Conservation (phyloP, 2,113 vertebrate species). For the Nyctereutes procyonoides region DNA sequence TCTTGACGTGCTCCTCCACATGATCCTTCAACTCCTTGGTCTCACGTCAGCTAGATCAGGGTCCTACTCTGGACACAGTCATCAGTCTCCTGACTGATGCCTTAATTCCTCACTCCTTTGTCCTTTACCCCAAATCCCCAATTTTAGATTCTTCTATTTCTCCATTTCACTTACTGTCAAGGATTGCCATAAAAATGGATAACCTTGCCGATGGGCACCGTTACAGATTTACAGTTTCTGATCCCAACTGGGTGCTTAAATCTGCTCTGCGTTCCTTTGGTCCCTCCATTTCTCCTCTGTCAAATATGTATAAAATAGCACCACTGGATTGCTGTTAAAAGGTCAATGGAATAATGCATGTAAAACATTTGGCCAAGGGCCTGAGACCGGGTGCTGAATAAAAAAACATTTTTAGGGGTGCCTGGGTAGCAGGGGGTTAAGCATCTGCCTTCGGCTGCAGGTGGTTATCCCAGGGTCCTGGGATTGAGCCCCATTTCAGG, state of each 20-base stretch:
- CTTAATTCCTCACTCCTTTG: neutral
- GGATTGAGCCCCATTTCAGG: too few relatives aligned
- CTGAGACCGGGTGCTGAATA: neutral
- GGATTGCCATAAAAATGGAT: neutral
- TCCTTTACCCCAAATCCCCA: neutral
- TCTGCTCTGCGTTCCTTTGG: neutral
- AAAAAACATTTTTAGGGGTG: neutral
- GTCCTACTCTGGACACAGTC: neutral
- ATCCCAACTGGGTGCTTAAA: neutral
- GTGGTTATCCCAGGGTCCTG: too few relatives aligned
- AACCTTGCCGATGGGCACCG: neutral
- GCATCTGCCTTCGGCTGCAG: too few relatives aligned
- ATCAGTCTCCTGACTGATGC: neutral
- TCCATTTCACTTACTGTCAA: neutral
- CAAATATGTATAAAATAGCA: neutral
- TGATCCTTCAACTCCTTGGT: neutral
- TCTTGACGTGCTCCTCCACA: accelerated
- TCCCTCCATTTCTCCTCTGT: neutral
- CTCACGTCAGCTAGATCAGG: neutral
- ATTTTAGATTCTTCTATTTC: neutral
- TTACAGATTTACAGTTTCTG: neutral
- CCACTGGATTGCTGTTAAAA: neutral
- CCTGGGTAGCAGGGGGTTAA: too few relatives aligned
- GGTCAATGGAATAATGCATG: neutral
- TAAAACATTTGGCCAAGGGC: neutral